Conservation (phyloP, 1,140 invertebrate genomes). For the Aethina tumida region DNA sequence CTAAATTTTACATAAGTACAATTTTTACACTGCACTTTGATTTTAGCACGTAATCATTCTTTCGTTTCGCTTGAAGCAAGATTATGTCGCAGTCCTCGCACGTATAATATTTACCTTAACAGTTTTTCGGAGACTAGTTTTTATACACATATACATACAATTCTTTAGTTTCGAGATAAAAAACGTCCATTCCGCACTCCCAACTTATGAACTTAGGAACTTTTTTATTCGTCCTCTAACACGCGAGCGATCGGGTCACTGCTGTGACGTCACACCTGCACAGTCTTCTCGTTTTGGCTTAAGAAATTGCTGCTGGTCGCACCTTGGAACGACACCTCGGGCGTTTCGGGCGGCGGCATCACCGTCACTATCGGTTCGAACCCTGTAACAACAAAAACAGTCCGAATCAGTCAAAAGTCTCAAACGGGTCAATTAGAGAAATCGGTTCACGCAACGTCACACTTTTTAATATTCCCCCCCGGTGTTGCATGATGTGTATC, state of each 20-base stretch:
- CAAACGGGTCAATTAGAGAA: not conserved
- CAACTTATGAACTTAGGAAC: too few relatives aligned
- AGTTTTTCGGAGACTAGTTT: conserved; percentile 31
- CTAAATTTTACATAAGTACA: too few relatives aligned
- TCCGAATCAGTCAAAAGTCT: conserved; percentile 1
- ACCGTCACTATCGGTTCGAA: conserved; percentile 48
- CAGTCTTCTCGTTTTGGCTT: conserved; percentile 27
- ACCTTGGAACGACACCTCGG: conserved; percentile 18
- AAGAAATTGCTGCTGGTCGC: conserved; percentile 12
- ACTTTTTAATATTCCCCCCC: not conserved
- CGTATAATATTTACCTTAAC: too few relatives aligned
- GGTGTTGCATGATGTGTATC: not conserved
- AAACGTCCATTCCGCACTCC: too few relatives aligned
- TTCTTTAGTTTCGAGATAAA: too few relatives aligned
- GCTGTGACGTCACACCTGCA: conserved; percentile 52
- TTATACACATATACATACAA: conserved; percentile 31
- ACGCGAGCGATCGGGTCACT: conserved; percentile 32
- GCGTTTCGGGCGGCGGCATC: conserved; percentile 21
- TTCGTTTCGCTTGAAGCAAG: too few relatives aligned
- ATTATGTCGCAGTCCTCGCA: too few relatives aligned
- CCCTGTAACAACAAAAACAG: conserved; percentile 31
- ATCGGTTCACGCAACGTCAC: not conserved
- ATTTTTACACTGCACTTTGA: too few relatives aligned
- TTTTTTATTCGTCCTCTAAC: conserved; percentile 20
- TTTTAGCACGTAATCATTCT: too few relatives aligned